Evolutionary conservation across 1,140 invertebrate genomes (phyloP).

Genomic region (Pseudomyrmex sp.): DNA sequence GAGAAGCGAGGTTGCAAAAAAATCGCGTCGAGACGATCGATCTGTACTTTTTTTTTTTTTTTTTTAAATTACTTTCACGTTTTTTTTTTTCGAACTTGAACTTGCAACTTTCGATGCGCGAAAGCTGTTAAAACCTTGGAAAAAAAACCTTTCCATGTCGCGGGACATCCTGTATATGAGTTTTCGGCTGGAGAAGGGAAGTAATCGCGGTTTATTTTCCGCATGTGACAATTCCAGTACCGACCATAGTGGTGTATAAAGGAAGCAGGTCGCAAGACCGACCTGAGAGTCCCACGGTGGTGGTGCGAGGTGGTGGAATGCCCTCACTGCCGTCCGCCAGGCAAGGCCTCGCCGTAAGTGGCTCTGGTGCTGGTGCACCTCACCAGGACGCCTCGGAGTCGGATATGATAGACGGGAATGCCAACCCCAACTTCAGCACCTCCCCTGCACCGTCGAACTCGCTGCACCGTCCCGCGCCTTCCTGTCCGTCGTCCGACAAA

Average conservation of each 20-base stretch:
- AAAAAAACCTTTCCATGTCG: not conserved
- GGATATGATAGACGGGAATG: conserved; percentile 84
- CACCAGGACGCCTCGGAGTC: conserved; percentile 75
- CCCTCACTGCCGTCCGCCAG: conserved; percentile 82
- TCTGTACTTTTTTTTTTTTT: not conserved
- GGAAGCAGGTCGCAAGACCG: conserved; percentile 79
- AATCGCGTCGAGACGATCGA: too few relatives aligned
- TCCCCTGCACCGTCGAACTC: conserved; percentile 58
- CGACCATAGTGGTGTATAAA: conserved; percentile 84
- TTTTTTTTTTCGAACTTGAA: not conserved
- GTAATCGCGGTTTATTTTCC: conserved; percentile 8
- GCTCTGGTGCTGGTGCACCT: conserved; percentile 68
- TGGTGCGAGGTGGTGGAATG: conserved; percentile 80
- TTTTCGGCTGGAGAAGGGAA: not conserved
- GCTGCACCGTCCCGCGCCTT: conserved; percentile 67
- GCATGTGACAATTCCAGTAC: conserved; percentile 79
- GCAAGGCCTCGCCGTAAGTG: conserved; percentile 78
- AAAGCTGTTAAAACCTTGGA: not conserved
- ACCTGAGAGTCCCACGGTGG: conserved; percentile 81
- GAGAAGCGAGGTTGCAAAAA: too few relatives aligned
- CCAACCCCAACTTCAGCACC: conserved; percentile 70
- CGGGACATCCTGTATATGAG: not conserved
- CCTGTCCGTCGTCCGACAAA: conserved; percentile 78
- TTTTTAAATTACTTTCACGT: not conserved
- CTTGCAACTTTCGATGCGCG: not conserved